phyloP scores from a whole-genome alignment of 2,888 invertebrate species.

The Herminia tarsipennalis region DNA sequence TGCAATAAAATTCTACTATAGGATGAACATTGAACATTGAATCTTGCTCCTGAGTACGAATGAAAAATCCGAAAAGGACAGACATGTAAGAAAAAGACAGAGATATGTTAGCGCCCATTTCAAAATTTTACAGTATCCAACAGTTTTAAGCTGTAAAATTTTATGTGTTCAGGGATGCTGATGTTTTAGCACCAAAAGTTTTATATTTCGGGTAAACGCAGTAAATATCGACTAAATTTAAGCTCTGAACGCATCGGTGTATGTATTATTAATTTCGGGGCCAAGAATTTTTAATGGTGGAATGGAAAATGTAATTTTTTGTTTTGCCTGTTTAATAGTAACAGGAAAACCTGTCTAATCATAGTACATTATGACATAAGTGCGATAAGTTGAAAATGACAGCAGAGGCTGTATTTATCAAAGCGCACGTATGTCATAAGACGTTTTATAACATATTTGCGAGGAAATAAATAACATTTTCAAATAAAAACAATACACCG shows the following conservation, averaged over 20 bases:
- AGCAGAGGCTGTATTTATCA: too few species aligned
- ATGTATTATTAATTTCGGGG: constrained; percentile 34
- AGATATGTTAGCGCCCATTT: constrained; percentile 21
- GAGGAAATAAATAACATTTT: too few species aligned
- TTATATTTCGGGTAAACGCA: constrained; percentile 38
- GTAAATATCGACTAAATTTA: constrained; percentile 40
- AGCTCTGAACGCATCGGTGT: constrained; percentile 19
- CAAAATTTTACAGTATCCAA: constrained; percentile 41
- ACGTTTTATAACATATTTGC: too few species aligned
- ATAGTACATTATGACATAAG: too few species aligned
- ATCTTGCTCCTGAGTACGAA: not conserved
- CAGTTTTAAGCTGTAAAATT: constrained; percentile 54
- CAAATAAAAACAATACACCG: too few species aligned
- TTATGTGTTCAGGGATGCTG: constrained; percentile 33
- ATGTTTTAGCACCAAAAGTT: constrained; percentile 36
- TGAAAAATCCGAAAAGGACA: not conserved
- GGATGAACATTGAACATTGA: not conserved
- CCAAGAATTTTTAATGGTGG: constrained; percentile 3
- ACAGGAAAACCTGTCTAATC: too few species aligned
- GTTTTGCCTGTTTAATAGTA: too few species aligned
- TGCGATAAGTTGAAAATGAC: too few species aligned
- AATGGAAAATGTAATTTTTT: not conserved
- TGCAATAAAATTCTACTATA: not conserved
- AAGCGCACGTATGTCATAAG: too few species aligned
- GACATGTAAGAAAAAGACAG: constrained; percentile 3